A percentile compares a stretch with the other conserved stretches of the same genome.
Conservation (phyloP, 1,140 invertebrate genomes). For the Bathynomus jamesi region DNA sequence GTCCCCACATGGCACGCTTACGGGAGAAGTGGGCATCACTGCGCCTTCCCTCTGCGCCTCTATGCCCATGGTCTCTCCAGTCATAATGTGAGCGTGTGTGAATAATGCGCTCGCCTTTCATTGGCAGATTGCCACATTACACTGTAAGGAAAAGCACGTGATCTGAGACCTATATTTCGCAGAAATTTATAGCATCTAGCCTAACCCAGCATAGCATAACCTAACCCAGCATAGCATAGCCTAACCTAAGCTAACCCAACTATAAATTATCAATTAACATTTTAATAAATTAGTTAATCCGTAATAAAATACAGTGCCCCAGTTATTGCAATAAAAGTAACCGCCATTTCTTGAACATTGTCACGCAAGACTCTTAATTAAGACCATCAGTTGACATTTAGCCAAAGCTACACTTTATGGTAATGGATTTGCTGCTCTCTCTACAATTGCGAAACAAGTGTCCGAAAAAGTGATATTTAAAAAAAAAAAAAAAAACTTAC, state of each 20-base stretch:
- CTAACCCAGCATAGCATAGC: not conserved
- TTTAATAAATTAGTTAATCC: too few species aligned
- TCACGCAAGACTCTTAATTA: too few species aligned
- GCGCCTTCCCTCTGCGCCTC: not conserved
- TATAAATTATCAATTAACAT: too few species aligned
- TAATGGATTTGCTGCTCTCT: too few species aligned
- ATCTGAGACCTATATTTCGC: not conserved
- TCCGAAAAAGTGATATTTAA: too few species aligned
- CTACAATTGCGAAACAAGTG: too few species aligned
- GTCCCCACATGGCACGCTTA: conserved; percentile 34
- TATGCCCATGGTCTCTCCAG: not conserved
- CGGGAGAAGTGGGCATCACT: not conserved
- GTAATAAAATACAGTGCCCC: too few species aligned
- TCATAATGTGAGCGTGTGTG: conserved; percentile 1
- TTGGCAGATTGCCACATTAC: not conserved
- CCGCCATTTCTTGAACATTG: too few species aligned
- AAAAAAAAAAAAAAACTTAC: too few species aligned
- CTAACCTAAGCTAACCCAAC: not conserved
- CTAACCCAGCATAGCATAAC: not conserved
- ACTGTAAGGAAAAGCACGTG: not conserved
- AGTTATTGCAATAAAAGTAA: too few species aligned
- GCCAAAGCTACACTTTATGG: too few species aligned
- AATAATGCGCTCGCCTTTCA: not conserved
- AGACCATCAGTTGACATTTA: too few species aligned
- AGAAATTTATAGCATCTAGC: not conserved